phyloP scores from a whole-genome alignment of 2,888 invertebrate species.

The Daptonema setosum region DNA sequence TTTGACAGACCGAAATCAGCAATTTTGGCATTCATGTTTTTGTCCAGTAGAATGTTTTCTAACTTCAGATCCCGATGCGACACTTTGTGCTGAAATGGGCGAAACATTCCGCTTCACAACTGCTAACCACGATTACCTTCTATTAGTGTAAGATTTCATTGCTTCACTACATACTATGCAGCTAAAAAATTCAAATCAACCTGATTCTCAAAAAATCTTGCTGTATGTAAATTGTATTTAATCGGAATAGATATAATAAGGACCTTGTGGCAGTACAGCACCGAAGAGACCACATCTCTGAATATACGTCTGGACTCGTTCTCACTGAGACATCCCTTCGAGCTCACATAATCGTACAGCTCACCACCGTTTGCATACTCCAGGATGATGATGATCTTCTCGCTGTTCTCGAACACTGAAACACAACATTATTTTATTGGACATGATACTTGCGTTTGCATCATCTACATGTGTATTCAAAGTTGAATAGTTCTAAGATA shows the following conservation, averaged over 20 bases:
- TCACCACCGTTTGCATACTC: constrained; percentile 97
- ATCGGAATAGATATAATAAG: no score
- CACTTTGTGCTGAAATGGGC: constrained; percentile 29
- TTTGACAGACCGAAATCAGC: constrained; percentile 96
- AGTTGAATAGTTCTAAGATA: no score
- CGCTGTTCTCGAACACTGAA: constrained; percentile 92
- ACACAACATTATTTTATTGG: constrained; percentile 12
- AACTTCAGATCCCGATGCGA: constrained; percentile 35
- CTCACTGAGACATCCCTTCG: constrained; percentile 61
- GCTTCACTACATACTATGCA: background rate
- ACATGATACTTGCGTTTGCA: background rate
- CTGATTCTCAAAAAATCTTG: no score
- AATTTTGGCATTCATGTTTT: constrained; percentile 41
- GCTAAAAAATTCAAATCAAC: no score
- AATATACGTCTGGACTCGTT: constrained; percentile 81
- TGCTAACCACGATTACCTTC: background rate
- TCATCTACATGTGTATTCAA: no score
- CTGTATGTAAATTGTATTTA: no score
- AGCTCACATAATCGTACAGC: constrained; percentile 77
- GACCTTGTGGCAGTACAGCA: constrained; percentile 83
- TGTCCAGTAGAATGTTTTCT: constrained; percentile 34
- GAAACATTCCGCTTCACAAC: background rate
- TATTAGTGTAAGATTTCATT: background rate
- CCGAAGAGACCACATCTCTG: constrained; percentile 82
- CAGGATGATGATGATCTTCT: constrained; percentile 98